Base-by-base conservation (phyloP, 2,797 vertebrate genomes). In the Pogonophryne albipinna region DNA sequence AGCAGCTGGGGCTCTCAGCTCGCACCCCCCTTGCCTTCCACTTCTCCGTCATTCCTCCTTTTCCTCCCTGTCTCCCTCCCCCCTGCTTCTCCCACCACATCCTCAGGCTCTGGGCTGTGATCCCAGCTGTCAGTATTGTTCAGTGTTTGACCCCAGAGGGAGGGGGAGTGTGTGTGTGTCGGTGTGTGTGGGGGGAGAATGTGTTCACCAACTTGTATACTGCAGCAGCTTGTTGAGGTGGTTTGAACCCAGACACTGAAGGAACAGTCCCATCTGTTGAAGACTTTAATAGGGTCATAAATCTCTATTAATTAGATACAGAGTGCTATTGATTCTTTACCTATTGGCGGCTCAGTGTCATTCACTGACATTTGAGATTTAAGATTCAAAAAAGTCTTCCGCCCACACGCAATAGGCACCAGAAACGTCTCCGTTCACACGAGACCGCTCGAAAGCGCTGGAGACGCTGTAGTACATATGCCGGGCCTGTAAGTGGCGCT, bases 101-200 rank as follows among this genome's bases (percentile, higher is more conserved):
- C 92, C 90, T 89, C 84, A 12, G 85, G 87, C 88, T 95, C 92
- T 95, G 93, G 93, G 92, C 93, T 57, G 95, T 97, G 96, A 96
- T 96, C 96, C 95, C 96, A 97, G 96, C 97, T 98, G 97, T 97
- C 96, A 94, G 94, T 95, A 97, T 97, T 97, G 95, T 97, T 96
- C 94, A 95, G 96, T 94, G 94, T 93, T 91, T 74, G 71, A 96
- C 94, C 95, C 94, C 94, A 80, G 92, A 91, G 92, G 95, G 82
- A 88, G 84, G 93, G 93, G 50, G 69, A 76, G 91, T 92, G 45
- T 65, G 61, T 65, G 61, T 53, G 61, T 42, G 63, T 27, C 27
- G 76, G 91, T 92, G 45, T 65, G 61, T 62, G 71, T 55, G 65
- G 49, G 75, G 63, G 72, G 67, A 67, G 64, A 71, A 74, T 82